Evolutionary conservation across 2,113 vertebrate genomes (phyloP).

Genomic region (Orcinus orca): DNA sequence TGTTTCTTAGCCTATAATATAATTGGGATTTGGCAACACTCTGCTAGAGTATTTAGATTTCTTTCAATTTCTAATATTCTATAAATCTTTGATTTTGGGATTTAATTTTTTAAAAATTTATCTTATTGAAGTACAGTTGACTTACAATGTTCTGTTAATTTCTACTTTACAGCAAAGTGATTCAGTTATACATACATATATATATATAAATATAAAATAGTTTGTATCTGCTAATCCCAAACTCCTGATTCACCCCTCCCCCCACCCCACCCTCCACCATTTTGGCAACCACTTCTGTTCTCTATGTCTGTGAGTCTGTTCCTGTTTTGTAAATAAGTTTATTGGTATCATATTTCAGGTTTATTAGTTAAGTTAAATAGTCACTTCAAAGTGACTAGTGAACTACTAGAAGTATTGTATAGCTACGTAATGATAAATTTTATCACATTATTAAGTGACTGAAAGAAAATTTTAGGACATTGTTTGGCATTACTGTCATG

Average conservation of each 20-base stretch:
- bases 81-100: not conserved
- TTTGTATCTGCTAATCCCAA: too few species aligned
- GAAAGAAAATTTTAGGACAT: not conserved
- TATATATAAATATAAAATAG: too few species aligned
- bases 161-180: too few species aligned
- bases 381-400: not conserved
- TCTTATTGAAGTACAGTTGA: too few species aligned
- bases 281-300: too few species aligned
- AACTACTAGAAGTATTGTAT: not conserved
- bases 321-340: too few species aligned
- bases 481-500: not conserved
- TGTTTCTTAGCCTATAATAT: not conserved
- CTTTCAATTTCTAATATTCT: not conserved
- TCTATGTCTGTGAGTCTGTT: too few species aligned
- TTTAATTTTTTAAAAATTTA: not conserved
- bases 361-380: not conserved
- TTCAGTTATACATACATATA: too few species aligned
- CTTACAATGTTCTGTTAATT: too few species aligned
- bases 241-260: too few species aligned
- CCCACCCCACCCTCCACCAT: too few species aligned
- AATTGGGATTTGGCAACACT: not conserved
- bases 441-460: not conserved
- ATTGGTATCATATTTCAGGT: too few species aligned
- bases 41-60: slow-evolving; percentile 5
- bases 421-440: not conserved